Base-by-base conservation (phyloP, 2,888 invertebrate genomes). In the Cataglyphis albicans region DNA sequence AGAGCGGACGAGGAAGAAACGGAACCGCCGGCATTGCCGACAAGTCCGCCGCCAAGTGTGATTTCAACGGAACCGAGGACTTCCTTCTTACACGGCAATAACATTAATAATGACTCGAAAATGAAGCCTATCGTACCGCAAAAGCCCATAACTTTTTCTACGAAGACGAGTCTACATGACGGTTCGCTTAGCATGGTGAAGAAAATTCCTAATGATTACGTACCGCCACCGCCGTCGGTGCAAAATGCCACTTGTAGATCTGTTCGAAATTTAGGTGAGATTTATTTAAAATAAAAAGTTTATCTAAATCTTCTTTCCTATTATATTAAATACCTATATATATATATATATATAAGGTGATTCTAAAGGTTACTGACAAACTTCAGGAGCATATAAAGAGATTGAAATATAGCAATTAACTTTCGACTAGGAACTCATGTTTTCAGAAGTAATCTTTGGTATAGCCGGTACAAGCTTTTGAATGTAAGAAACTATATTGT, bases 1-100 rank as follows among this genome's bases (percentile, higher is more conserved):
- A 96, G 97, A 90, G 98, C 98, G 18, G 98, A 98, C 94, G 97
- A 97, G 0, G 97, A 97, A 91, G 97, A 97, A 61, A 95, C 95
- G 35, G 97, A 97, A 93, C 96, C 97, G 0, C 97, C 97, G 0
- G 96, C 96, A 5, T 94, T 97, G 81, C 97, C 97, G 0, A 96
- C 96, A 82, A 96, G 97, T 87, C 97, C 97, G 1, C 96, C 97
- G 25, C 97, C 97, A 21, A 94, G 96, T 88, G 55, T 89, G 38
- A 94, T 48, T n/a, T 48, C 87, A 95, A 95, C 88, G 93, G 95
- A 95, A 85, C 95, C 96, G 0, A 93, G 97, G 35, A 95, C 96
- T 7, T 97, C 97, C 3, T 97, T 98, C 92, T 95, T 98, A 57
- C 97, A 98, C 90, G 96, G 96, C 48, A 48, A 48, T 12, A 95